Percentiles rank a stretch among this genome's conserved stretches.
Evolutionary conservation across 2,113 vertebrate genomes (phyloP).

Genomic region (Pseudois nayaur): DNA sequence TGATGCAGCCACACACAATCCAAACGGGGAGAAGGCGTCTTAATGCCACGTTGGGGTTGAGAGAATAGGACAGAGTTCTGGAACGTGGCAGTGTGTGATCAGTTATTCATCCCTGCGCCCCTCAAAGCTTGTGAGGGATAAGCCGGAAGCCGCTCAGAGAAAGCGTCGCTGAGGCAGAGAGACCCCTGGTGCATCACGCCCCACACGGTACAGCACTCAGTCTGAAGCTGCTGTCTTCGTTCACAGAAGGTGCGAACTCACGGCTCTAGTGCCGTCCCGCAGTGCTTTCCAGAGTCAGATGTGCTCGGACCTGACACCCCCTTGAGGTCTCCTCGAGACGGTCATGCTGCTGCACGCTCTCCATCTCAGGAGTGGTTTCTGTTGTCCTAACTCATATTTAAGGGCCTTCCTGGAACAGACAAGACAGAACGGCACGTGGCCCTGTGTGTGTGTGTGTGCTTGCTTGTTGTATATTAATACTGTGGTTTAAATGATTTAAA

Average conservation of each 20-base stretch:
- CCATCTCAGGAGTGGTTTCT: neutral
- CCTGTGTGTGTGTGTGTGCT: neutral
- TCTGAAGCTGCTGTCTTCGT: too few species aligned
- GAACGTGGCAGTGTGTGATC: neutral
- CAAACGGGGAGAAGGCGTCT: neutral
- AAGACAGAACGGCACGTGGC: neutral
- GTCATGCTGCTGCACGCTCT: neutral
- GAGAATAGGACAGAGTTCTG: neutral
- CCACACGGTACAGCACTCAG: neutral
- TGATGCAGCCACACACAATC: neutral
- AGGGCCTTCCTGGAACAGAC: neutral
- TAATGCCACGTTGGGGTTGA: neutral
- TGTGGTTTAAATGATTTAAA: neutral
- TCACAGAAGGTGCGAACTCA: neutral
- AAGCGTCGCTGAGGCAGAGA: neutral
- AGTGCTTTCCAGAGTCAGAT: neutral
- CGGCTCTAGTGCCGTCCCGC: neutral
- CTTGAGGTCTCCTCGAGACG: neutral
- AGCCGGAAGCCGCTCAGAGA: neutral
- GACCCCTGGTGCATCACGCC: too few species aligned
- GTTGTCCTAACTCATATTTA: neutral
- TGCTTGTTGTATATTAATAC: neutral
- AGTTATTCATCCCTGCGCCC: neutral
- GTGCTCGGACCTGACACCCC: neutral
- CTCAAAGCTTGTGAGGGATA: fast-evolving